A percentile compares a stretch with the other conserved stretches of the same genome.
phyloP scores from a whole-genome alignment of 2,113 vertebrate genomes.

The Rutilus rutilus region DNA sequence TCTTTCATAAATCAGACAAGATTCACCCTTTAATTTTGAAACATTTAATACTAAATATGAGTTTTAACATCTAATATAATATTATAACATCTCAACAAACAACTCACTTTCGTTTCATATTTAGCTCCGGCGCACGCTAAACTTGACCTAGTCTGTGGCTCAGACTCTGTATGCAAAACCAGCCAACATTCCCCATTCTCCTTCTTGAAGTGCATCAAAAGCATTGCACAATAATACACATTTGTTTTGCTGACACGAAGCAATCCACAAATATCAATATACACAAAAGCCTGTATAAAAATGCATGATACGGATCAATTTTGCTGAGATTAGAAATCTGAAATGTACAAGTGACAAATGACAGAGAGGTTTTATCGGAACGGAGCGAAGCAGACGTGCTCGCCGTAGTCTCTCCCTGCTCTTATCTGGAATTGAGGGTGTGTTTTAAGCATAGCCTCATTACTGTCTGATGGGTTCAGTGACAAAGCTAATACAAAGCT shows the following conservation, averaged over 20 bases:
- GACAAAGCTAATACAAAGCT: slow-evolving; percentile 60
- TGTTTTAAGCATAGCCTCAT: slow-evolving; percentile 56
- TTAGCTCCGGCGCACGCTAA: not conserved
- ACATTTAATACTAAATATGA: not conserved
- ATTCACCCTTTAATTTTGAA: not conserved
- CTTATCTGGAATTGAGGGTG: slow-evolving; percentile 49
- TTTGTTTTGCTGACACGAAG: slow-evolving; percentile 28
- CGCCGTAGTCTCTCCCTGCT: slow-evolving; percentile 15
- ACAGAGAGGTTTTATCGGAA: slow-evolving; percentile 32
- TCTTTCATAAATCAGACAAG: not conserved
- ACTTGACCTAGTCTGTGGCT: not conserved
- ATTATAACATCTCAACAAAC: not conserved
- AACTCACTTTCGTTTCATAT: not conserved
- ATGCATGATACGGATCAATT: slow-evolving; percentile 18
- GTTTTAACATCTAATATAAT: not conserved
- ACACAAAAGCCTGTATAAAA: slow-evolving; percentile 24
- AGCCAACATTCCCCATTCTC: not conserved
- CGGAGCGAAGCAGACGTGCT: not conserved
- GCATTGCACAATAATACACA: slow-evolving; percentile 36
- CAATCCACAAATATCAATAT: slow-evolving; percentile 36
- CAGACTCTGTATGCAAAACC: not conserved
- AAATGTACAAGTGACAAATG: slow-evolving; percentile 35
- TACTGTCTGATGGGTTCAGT: slow-evolving; percentile 56
- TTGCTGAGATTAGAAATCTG: slow-evolving; percentile 21
- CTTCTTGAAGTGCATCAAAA: slow-evolving; percentile 21